Base-by-base conservation (phyloP, 2,797 vertebrate genomes). In the Linurgus olivaceus region DNA sequence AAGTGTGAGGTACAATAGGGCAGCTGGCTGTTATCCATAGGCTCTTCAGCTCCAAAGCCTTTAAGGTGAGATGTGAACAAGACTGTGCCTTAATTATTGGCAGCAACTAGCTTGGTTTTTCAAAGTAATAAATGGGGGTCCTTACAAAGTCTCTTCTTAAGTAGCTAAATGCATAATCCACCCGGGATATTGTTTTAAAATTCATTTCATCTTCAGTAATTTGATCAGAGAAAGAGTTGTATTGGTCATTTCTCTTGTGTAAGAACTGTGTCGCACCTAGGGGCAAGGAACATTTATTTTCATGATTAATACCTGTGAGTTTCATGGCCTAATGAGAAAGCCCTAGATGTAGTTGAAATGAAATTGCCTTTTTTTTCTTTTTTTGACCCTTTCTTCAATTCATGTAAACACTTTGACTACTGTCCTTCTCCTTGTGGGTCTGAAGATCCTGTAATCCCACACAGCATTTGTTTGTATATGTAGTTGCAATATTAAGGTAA, bases 131-230 rank as follows among this genome's bases (percentile, higher is more conserved):
- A 97, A 97, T 33, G 90, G 74, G 79, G 86, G 84, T 96, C 94
- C 83, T 95, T 93, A 73, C 72, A 35, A 96, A 97, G 94, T 87
- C 78, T 96, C 77, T 95, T 95, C 81, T 73, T 96, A 96, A 97
- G 96, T 97, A 97, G 97, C 95, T 96, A 95, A 96, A 95, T 94
- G 95, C 92, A 91, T 95, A 97, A 98, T 96, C 92, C 96, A 97
- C 97, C 45, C 26, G 96, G 97, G 97, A 97, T 95, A 89, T 97
- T 97, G 94, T 96, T 97, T 97, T 96, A 97, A 97, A 97, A 97
- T 97, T 97, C 97, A 97, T 98, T 97, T 97, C 84, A 68, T 97
- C 94, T 96, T 96, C 9, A 13, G 97, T 98, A 97, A 98, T 97
- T 98, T 98, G 96, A 97, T 97, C 95, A 96, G 97, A 97, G 94